A percentile compares a stretch with the other conserved stretches of the same genome.
phyloP scores from a whole-genome alignment of 2,113 vertebrate genomes.

The Percopsis transmontana region DNA sequence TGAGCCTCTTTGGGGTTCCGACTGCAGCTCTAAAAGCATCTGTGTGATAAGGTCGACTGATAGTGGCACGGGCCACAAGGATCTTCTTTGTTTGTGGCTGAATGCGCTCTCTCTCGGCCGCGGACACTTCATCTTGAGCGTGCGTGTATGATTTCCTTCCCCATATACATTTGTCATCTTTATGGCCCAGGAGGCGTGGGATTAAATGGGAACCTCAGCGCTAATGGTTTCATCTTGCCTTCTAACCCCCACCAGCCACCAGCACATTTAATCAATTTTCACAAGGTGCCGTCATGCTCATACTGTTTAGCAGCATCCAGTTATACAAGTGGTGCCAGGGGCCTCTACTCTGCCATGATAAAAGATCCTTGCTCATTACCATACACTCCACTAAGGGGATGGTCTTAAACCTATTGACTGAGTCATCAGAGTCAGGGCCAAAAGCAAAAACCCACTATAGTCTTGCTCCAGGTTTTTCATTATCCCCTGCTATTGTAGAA shows the following conservation, averaged over 20 bases:
- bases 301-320: conserved; percentile 16
- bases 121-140: conserved; percentile 22
- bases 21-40: conserved; percentile 29
- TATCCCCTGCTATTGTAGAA: conserved; percentile 10
- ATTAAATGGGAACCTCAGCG: conserved; percentile 11
- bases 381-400: background rate
- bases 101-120: conserved; percentile 2
- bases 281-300: conserved; percentile 18
- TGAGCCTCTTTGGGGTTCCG: conserved; percentile 1
- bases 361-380: conserved; percentile 17
- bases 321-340: conserved; percentile 21
- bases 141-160: conserved; percentile 21
- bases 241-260: conserved; percentile 19
- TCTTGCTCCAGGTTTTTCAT: conserved; percentile 2
- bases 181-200: conserved; percentile 19
- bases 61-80: conserved; percentile 30
- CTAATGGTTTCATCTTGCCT: conserved; percentile 26
- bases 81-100: conserved; percentile 22
- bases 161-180: conserved; percentile 36
- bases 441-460: background rate
- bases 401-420: conserved; percentile 16
- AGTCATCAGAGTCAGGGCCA: conserved; percentile 9
- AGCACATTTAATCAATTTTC: conserved; percentile 18
- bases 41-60: conserved; percentile 19
- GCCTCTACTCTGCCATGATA: background rate